A percentile compares a stretch with the other conserved stretches of the same genome.
Conservation (phyloP, 1,140 invertebrate genomes). For the Lasioglossum albipes region DNA sequence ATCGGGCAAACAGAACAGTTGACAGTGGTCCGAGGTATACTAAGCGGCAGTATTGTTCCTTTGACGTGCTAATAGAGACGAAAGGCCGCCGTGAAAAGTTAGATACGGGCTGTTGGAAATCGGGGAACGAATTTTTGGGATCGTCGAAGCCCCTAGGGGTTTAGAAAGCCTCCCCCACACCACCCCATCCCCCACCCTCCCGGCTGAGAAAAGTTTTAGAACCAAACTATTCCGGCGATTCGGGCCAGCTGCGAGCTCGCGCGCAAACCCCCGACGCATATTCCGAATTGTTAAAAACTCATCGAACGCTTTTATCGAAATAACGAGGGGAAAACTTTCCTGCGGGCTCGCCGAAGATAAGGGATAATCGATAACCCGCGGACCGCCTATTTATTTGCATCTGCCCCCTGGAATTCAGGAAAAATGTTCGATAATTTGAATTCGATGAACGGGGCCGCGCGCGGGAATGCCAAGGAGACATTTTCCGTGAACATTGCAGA, state of each 20-base stretch:
- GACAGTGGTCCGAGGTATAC: not conserved
- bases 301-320: not conserved
- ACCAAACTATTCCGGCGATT: not conserved
- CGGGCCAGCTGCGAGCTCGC: not conserved
- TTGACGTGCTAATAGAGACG: constrained; percentile 8
- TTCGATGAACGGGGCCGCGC: not conserved
- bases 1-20: not conserved
- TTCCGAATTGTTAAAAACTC: constrained; percentile 13
- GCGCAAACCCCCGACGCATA: not conserved
- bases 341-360: constrained; percentile 8
- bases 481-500: too few relatives aligned
- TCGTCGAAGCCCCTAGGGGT: not conserved
- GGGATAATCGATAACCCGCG: constrained; percentile 4
- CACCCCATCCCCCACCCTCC: too few relatives aligned
- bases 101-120: not conserved
- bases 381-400: constrained; percentile 3
- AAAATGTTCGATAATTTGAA: constrained; percentile 22
- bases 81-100: not conserved
- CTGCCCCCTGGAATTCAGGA: constrained; percentile 11
- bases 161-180: too few relatives aligned
- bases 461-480: not conserved
- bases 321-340: constrained; percentile 11
- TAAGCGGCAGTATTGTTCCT: not conserved
- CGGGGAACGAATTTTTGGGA: constrained; percentile 2
- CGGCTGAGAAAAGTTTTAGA: not conserved